Conservation (phyloP, 35 echinoderm and acorn worm genomes). For the Nesometra sesokonis region DNA sequence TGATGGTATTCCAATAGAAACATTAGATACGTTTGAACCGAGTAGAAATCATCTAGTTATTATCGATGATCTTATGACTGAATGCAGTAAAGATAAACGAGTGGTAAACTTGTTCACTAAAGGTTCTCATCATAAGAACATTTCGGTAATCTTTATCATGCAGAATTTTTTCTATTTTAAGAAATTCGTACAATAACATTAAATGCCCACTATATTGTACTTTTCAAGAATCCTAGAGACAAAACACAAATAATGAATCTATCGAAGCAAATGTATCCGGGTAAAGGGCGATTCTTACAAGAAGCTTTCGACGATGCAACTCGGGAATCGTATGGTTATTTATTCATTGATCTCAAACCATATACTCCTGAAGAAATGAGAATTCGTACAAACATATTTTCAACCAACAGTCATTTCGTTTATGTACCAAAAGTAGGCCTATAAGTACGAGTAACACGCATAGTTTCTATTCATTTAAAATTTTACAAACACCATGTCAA, state of each 20-base stretch:
- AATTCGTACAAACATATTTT: neutral
- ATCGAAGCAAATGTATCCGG: constrained; percentile 23
- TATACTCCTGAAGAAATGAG: neutral
- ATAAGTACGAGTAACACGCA: neutral
- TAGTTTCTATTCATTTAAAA: neutral
- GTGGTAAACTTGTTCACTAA: neutral
- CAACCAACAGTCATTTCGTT: neutral
- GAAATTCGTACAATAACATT: constrained; percentile 28
- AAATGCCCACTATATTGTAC: constrained; percentile 28
- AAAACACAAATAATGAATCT: constrained; percentile 20
- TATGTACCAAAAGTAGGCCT: neutral
- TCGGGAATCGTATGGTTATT: neutral
- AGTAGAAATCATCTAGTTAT: neutral
- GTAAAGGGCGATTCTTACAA: constrained; percentile 16
- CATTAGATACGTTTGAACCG: neutral
- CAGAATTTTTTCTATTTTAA: neutral
- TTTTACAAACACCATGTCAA: neutral
- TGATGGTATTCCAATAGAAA: neutral
- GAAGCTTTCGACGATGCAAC: neutral
- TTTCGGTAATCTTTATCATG: neutral
- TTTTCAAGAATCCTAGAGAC: constrained; percentile 33
- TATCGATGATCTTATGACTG: neutral
- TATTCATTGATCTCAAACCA: constrained; percentile 22
- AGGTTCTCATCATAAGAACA: neutral
- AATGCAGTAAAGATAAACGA: neutral